Evolutionary conservation across 2,888 invertebrate genomes (phyloP).

Genomic region (Anoplius nigerrimus): DNA sequence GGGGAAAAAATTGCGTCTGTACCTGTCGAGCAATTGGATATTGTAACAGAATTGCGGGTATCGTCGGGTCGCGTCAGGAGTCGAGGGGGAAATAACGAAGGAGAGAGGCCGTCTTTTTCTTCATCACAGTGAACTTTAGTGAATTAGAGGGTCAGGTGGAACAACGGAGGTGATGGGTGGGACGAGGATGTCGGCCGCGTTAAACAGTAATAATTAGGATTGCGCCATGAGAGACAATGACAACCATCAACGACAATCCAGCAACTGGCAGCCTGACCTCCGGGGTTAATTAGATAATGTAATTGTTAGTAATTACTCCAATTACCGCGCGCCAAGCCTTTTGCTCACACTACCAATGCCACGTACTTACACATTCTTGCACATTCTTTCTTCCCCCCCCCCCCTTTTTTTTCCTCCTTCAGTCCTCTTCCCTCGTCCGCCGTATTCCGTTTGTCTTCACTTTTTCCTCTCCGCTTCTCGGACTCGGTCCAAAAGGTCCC

Average conservation of each 20-base stretch:
- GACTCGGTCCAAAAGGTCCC: no score
- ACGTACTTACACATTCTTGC: slow-evolving; percentile 1
- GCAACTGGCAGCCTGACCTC: slow-evolving; percentile 64
- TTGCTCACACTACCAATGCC: slow-evolving; percentile 34
- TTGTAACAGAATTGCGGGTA: no score
- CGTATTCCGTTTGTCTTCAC: neutral
- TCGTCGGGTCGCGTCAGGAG: no score
- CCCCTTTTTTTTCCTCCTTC: neutral
- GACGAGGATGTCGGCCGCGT: slow-evolving; percentile 47
- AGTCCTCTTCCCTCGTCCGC: neutral
- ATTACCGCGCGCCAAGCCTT: slow-evolving; percentile 68
- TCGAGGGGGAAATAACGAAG: no score
- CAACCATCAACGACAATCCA: slow-evolving; percentile 48
- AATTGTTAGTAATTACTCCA: slow-evolving; percentile 73
- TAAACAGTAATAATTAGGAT: slow-evolving; percentile 71
- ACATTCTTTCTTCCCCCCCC: neutral
- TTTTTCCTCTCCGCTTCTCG: no score
- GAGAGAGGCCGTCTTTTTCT: slow-evolving; percentile 16
- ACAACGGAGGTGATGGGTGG: neutral
- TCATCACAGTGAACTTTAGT: slow-evolving; percentile 36
- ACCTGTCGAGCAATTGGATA: no score
- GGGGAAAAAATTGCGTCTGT: no score
- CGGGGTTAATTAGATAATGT: slow-evolving; percentile 74
- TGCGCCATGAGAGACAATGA: slow-evolving; percentile 71
- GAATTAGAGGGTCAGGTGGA: slow-evolving; percentile 18